Base-by-base conservation (phyloP, 2,797 vertebrate species). In the Chlorospingus semifuscus region DNA sequence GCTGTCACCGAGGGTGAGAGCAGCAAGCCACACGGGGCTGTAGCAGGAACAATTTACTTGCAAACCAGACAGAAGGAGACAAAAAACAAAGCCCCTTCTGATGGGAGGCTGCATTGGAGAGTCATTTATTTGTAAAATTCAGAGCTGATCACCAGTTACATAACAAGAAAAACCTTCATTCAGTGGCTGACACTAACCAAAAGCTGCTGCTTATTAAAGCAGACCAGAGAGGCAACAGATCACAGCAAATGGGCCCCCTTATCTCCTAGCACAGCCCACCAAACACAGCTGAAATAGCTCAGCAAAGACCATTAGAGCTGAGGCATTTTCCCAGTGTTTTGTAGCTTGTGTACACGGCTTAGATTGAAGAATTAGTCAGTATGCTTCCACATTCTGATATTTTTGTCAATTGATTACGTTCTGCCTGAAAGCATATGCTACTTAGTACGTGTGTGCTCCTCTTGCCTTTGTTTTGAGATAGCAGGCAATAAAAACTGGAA, bases 1-100 rank as follows among this genome's bases (percentile, higher is more conserved):
- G 82, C 89, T 90, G 82, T 92, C 83, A 88, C 77, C 4, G 1
- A 85, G 74, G 85, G 77, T 1, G 30, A 90, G 76, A 75, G 77
- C 76, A 95, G 56, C 59, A 70, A 90, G 37, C 50, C 70, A 81
- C 89, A 36, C 0, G 3, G 47, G 83, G 39, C 80, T 71, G 56
- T 2, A 49, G 85, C 69, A 82, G 79, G 87, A 95, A 96, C 49
- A 85, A 76, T 80, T 89, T 93, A 86, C 83, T 88, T 70, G 57
- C 74, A 88, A 83, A 93, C 41, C 63, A 88, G 56, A 89, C 41
- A 78, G 78, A 36, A 83, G 53, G 46, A 90, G 37, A 86, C 37
- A 61, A 93, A 86, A 93, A 95, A 32, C 37, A 91, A 93, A 91
- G 52, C 44, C 47, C 24, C 53, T 81, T 66, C 69, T 53, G 32